Evolutionary conservation across 2,113 vertebrate species (phyloP), one percentile per base, ranked within the genome.

Genomic region (Cyprinodon brontotheroides): DNA sequence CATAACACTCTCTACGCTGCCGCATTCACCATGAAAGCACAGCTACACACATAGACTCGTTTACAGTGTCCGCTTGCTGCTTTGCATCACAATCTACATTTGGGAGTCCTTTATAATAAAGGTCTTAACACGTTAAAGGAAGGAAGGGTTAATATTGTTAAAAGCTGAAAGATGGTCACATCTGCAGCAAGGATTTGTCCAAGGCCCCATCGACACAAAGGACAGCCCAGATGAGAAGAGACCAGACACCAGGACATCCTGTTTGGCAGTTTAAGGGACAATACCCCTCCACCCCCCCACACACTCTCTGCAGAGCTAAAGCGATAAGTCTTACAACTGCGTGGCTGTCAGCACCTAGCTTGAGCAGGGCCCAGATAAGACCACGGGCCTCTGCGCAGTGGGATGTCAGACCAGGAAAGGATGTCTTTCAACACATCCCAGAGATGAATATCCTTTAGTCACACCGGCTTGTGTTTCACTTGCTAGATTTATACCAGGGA

Each of bases 191-290:
- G 87, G 90, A 92, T 93, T 92, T 91, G 78, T 73, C 74, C 69
- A 57, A 75, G 38, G 72, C 82, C 86, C 65, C 48, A 80, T 38
- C 66, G 69, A 77, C 71, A 86, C 83, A 89, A 80, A 83, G 76
- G 48, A 78, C 41, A 74, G 77, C 36, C 53, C 45, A 48, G 63
- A 62, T 77, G 86, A 83, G 87, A 75, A 72, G 68, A 70, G 88
- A 83, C 63, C 82, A 87, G 91, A 92, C 77, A 93, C 89, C 92
- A 93, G 93, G 92, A 94, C 92, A 93, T 95, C 93, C 94, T 94
- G 92, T 85, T 92, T 77, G 72, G 92, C 93, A 92, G 92, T 86
- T 91, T 74, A 73, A 77, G 75, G 77, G 86, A 93, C 90, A 90
- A 91, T 86, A 65, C 80, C 45, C 53, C 15, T 65, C 69, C 50